Evolutionary conservation across 2,888 invertebrate species (phyloP).

Genomic region (Andrena hattorfiana): DNA sequence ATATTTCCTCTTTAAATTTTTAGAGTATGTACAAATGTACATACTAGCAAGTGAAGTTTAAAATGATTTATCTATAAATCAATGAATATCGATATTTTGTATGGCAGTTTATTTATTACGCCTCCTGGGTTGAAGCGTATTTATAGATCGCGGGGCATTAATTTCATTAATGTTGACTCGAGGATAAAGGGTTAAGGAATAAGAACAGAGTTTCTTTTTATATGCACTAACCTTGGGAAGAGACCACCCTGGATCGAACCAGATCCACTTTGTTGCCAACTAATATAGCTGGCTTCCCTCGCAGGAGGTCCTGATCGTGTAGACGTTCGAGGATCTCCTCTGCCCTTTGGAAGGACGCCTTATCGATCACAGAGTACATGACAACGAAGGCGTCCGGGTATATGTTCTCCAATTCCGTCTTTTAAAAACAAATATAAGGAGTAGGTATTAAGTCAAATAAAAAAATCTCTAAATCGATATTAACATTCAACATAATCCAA

Average conservation of each 20-base stretch:
- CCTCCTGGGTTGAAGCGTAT: not conserved
- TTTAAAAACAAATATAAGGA: slow-evolving; percentile 26
- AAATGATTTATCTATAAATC: too few relatives aligned
- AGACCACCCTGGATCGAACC: slow-evolving; percentile 94
- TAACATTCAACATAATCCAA: not conserved
- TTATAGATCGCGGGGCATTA: not conserved
- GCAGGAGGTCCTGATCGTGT: slow-evolving; percentile 91
- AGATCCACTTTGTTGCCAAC: slow-evolving; percentile 98
- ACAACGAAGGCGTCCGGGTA: slow-evolving; percentile 95
- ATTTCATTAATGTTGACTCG: not conserved
- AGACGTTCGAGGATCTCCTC: slow-evolving; percentile 92
- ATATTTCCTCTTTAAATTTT: too few relatives aligned
- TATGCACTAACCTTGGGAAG: slow-evolving; percentile 92
- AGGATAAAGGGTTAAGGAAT: not conserved
- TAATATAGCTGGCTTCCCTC: slow-evolving; percentile 92
- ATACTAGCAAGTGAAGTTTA: too few relatives aligned
- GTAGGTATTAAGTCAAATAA: not conserved
- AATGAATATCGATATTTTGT: too few relatives aligned
- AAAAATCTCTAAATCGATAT: not conserved
- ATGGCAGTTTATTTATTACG: too few relatives aligned
- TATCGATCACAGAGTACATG: slow-evolving; percentile 96
- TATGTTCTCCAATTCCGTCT: slow-evolving; percentile 91
- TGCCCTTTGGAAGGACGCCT: slow-evolving; percentile 93
- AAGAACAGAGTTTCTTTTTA: not conserved
- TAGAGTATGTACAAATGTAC: too few relatives aligned